Evolutionary conservation across 2,113 vertebrate species (phyloP), one percentile per base, ranked within the genome.

Genomic region (Sinosuthora webbiana): DNA sequence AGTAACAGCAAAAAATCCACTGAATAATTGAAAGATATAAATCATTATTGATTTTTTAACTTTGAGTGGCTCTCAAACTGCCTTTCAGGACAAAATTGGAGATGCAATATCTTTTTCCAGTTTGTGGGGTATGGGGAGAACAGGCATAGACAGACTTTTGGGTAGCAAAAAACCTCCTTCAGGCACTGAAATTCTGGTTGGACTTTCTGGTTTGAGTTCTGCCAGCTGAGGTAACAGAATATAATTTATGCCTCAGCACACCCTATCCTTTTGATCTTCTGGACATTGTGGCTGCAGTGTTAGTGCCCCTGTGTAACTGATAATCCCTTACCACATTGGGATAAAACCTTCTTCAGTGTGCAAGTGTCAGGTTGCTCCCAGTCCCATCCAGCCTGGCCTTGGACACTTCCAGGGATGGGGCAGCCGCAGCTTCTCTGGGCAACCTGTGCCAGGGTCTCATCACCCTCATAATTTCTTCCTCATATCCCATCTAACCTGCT

Each of bases 391-490:
- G 0, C 45, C 45, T 52, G 53, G 53, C 33, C 27, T 37, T 2
- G 37, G 2, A 31, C 53, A 18, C 33, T 44, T 0, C 25, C 63
- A 52, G 53, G 27, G 27, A 37, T 52, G 7, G 22, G 22, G 6
- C 53, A 77, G 53, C 22, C 83, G 37, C 63, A 44, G 53, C 53
- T 33, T 1, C 27, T 44, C 22, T 37, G 37, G 45, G 1, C 1
- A 68, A 0, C 44, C 31, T 33, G 11, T 52, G 37, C 33, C 63
- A 68, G 45, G 22, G 9, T 17, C 15, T 77, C 37, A 0, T 0
- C 44, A 59, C 37, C 31, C 20, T 59, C 14, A 44, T 17, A 44
- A 37, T 76, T 68, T 27, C 16, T 42, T 35, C 31, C 6, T 10
- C 0, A 31, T 33, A 44, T 6, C 37, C 9, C 1, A 11, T 19